Base-by-base conservation (phyloP, 2,888 invertebrate species). In the Parnassius glacialis region DNA sequence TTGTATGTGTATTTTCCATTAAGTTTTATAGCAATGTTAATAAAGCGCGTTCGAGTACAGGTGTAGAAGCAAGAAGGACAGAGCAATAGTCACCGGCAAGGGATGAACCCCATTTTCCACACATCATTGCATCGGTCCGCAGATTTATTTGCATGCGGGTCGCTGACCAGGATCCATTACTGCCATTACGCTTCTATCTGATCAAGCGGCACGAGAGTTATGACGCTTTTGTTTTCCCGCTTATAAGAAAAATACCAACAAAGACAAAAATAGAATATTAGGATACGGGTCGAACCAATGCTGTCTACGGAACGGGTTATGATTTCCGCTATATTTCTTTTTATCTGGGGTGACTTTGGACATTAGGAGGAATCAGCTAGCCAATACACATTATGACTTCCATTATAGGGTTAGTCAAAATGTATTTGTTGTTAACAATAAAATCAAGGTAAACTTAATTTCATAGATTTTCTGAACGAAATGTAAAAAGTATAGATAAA, bases 91-190 rank as follows among this genome's bases (percentile, higher is more conserved):
- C 70, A 61, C 62, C 69, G 76, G 84, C 41, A 84, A 86, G 80
- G 86, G 87, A 84, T 86, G 84, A 82, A 81, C 75, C 80, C 87
- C 89, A 92, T 92, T 92, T 85, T 90, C 88, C 89, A 91, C 92
- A 92, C 91, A 91, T 92, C 91, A 92, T 91, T 92, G 92, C 92
- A 90, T 91, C 80, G 86, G 88, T 83, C 81, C 85, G 85, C 86
- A 89, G 92, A 92, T 92, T 92, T 92, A 92, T 92, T 92, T 91
- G 92, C 92, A 91, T 92, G 92, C 90, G 91, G 92, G 90, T 90
- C 87, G 90, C 90, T 91, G 91, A 89, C 90, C 91, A 91, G 90
- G 91, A 91, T 88, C 87, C 89, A 91, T 91, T 91, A 91, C 85
- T 83, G 85, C 91, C 90, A 90, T 91, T 91, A 91, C 84, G 79